Conservation (phyloP, 2,888 invertebrate species). For the Leucophenga maculata region DNA sequence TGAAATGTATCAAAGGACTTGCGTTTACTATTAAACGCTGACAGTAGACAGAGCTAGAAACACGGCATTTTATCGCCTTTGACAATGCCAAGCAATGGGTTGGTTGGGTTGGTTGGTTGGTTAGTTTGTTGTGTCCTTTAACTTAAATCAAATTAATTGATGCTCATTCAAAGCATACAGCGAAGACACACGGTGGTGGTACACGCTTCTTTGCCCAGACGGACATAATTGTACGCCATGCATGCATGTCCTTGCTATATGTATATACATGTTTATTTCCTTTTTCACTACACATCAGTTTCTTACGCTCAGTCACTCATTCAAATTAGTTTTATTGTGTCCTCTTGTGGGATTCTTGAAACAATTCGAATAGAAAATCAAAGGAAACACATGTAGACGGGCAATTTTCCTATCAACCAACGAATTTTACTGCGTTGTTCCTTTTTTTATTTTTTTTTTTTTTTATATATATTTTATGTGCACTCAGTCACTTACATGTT, state of each 20-base stretch:
- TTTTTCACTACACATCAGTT: not conserved
- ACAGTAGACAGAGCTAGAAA: not conserved
- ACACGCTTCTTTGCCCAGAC: not conserved
- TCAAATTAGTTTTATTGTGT: conserved; percentile 35
- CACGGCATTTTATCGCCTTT: not conserved
- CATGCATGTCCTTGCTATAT: not conserved
- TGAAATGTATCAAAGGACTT: too few relatives aligned
- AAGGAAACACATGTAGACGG: conserved; percentile 58
- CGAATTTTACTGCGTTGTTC: too few relatives aligned
- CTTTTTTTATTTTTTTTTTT: not conserved
- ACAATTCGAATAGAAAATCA: conserved; percentile 71
- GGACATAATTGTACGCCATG: conserved; percentile 45
- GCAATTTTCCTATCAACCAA: conserved; percentile 55
- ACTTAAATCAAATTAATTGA: conserved; percentile 63
- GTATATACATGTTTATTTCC: not conserved
- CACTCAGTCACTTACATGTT: too few relatives aligned
- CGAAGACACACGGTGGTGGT: not conserved
- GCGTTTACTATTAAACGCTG: too few relatives aligned
- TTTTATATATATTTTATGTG: too few relatives aligned
- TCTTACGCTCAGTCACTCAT: conserved; percentile 12
- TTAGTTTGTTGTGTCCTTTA: conserved; percentile 40
- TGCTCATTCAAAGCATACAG: conserved; percentile 40
- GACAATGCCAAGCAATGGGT: too few relatives aligned
- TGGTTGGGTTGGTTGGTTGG: too few relatives aligned
- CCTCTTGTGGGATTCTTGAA: conserved; percentile 67